Base-by-base conservation (phyloP, 2,797 vertebrate species). In the Allobates femoralis region DNA sequence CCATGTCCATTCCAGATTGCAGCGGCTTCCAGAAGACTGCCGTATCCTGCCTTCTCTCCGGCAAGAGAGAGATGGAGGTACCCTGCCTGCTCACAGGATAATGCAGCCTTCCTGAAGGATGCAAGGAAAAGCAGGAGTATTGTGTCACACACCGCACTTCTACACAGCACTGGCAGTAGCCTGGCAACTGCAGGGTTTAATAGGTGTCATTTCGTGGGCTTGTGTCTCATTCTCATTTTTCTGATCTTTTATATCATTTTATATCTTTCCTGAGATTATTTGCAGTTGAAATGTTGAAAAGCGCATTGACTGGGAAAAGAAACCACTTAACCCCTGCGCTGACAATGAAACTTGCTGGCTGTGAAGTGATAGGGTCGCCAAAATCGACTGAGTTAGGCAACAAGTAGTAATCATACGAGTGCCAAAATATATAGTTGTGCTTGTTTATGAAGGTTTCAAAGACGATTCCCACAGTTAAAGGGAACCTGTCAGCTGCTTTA, bases 111-210 rank as follows among this genome's bases (percentile, higher is more conserved):
- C 77, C 73, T 85, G 87, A 89, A 87, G 83, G 87, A 91, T 80
- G 89, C 69, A 55, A 88, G 81, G 90, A 87, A 82, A 86, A 90
- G 86, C 79, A 66, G 79, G 83, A 89, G 87, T 82, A 81, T 28
- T 86, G 74, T 88, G 87, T 88, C 26, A 28, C 73, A 62, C 78
- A 89, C 78, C 26, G 41, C 83, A 90, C 69, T 79, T 84, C 73
- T 64, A 84, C 76, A 51, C 74, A 1, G 18, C 84, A 90, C 55
- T 77, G 90, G 55, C 89, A 91, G 93, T 92, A 94, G 89, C 91
- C 91, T 92, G 92, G 92, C 92, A 94, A 94, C 92, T 92, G 88
- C 81, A 91, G 81, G 89, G 75, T 93, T 92, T 88, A 91, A 46
- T 83, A 58, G 53, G 81, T 73, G 82, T 16, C 81, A 60, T 73